Base-by-base conservation (phyloP, 2,888 invertebrate genomes). In the Myopa tessellatipennis region DNA sequence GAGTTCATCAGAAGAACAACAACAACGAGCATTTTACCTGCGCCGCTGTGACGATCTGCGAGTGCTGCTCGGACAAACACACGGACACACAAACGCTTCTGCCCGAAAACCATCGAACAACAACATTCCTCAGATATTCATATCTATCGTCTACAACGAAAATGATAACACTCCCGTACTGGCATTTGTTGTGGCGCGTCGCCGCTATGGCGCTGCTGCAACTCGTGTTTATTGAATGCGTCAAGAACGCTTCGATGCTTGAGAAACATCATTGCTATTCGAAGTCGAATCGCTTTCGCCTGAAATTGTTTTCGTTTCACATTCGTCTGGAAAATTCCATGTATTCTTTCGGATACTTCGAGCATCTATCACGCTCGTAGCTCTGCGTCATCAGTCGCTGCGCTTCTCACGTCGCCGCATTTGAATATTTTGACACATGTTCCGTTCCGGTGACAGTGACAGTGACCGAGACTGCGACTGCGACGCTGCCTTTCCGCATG, bases 11-110 rank as follows among this genome's bases (percentile, higher is more conserved):
- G 38, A 45, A 63, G 6, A 61, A 34, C 40, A 61, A 63, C 45
- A 73, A 60, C 12, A 72, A n/a, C 60, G 14, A 60, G 14, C 12
- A 34, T 55, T 7, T 52, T 38, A 67, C 65, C 74, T 74, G 67
- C 18, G 36, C 74, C 38, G 67, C 68, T 75, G 16, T 18, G n/a
- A 10, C n/a, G 26, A 7, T 4, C 36, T 34, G 26, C 4, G 61
- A 4, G 34, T 63, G 65, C 34, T 6, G 18, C 18, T 16, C 6
- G 16, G 34, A 58, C 18, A 26, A 5, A 38, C 26, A 18, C 45
- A 36, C 40, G 40, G n/a, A 61, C n/a, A 40, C 45, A 73, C 38
- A 63, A 7, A 40, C 40, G 67, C 4, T 1, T 45, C 38, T 26
- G 55, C 67, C 74, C 67, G 67, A 18, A n/a, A 65, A 18, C 55